These are phyloP conservation scores for Diarsia rubi DNA, from an alignment of 2,888 invertebrate genomes.

Conservation along the genomic window DNA sequence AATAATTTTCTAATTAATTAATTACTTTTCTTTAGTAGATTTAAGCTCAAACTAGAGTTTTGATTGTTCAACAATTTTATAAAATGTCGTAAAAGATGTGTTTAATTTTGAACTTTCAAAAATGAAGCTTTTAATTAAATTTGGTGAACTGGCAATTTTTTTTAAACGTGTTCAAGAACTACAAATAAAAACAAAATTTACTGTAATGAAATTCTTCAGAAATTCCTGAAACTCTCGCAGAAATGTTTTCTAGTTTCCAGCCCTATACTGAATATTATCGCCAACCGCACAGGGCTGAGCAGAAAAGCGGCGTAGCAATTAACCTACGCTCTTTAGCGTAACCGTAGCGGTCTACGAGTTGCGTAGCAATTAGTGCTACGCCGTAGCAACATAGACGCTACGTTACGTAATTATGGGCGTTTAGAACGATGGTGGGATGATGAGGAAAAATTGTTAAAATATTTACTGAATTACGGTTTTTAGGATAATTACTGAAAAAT, in stretches of 20 bases:
- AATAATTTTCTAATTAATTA: rapidly evolving
- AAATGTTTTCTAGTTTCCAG: conserved; percentile 40
- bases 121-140: neutral
- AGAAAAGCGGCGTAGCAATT: conserved; percentile 83
- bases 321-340: conserved; percentile 85
- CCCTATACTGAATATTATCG: conserved; percentile 68
- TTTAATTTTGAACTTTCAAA: neutral
- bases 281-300: conserved; percentile 65
- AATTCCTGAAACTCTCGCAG: conserved; percentile 22
- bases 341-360: conserved; percentile 80
- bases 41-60: neutral
- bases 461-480: conserved; percentile 4
- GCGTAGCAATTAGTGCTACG: conserved; percentile 90
- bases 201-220: neutral
- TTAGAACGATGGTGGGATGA: conserved; percentile 71
- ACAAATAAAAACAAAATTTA: neutral
- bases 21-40: neutral
- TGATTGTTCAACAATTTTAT: neutral
- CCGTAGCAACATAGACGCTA: conserved; percentile 75
- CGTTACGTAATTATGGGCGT: conserved; percentile 85
- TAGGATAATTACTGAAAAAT: neutral
- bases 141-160: neutral
- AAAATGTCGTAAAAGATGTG: rapidly evolving
- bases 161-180: neutral
- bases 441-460: conserved; percentile 40